phyloP scores from a whole-genome alignment of 2,797 vertebrate species.

The Notolepis coatsorum region DNA sequence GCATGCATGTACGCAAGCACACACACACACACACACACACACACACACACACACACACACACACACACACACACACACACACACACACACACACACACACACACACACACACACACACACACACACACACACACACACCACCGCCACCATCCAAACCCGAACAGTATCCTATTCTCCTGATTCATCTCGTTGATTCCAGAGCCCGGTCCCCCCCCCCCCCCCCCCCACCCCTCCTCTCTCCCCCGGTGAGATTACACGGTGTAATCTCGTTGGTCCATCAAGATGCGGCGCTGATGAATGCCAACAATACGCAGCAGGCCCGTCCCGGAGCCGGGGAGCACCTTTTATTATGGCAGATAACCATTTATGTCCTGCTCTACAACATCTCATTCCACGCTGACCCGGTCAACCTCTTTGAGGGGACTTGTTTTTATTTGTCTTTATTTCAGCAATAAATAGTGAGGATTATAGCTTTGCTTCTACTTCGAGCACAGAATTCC shows the following conservation, averaged over 20 bases:
- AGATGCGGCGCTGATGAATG: conserved; percentile 74
- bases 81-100: too few species aligned
- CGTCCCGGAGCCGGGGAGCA: conserved; percentile 54
- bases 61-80: too few species aligned
- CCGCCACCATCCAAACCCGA: conserved; percentile 20
- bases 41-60: too few species aligned
- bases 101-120: too few species aligned
- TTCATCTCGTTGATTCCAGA: conserved; percentile 68
- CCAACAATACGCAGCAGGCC: conserved; percentile 65
- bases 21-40: too few species aligned
- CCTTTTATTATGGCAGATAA: conserved; percentile 69
- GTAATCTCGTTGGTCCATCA: conserved; percentile 74
- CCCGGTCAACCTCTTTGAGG: conserved; percentile 60
- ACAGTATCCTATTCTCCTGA: conserved; percentile 67
- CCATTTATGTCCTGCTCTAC: conserved; percentile 59
- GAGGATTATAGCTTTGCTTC: conserved; percentile 55
- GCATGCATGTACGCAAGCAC: too few species aligned
- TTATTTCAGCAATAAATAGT: conserved; percentile 43
- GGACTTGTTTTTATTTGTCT: too few species aligned
- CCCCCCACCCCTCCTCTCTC: conserved; percentile 22
- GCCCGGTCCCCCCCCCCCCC: conserved; percentile 33
- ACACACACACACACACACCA: conserved; percentile 31
- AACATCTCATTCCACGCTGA: conserved; percentile 64
- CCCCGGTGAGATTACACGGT: conserved; percentile 64
- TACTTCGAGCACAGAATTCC: conserved; percentile 37